Evolutionary conservation across 2,888 invertebrate species (phyloP).

Genomic region (Gortyna flavago): DNA sequence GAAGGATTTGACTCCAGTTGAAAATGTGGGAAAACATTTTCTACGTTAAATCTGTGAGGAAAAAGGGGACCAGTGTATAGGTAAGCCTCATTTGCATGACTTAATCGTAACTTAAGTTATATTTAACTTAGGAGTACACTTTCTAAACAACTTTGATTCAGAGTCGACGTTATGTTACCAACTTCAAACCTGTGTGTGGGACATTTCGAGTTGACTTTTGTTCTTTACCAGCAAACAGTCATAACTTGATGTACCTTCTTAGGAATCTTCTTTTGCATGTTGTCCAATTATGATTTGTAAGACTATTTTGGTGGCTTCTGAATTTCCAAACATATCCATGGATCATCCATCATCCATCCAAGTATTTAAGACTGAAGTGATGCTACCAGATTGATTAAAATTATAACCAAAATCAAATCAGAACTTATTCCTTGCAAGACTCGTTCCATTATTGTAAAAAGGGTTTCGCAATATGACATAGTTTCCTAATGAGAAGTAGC

Average conservation of each 20-base stretch:
- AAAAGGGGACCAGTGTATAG: slow-evolving; percentile 84
- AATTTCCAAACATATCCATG: neutral
- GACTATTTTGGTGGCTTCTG: neutral
- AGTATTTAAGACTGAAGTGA: neutral
- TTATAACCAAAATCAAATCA: neutral
- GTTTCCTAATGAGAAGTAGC: neutral
- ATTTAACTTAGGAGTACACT: slow-evolving; percentile 56
- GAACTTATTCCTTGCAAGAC: neutral
- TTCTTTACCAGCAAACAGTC: slow-evolving; percentile 17
- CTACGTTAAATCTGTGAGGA: slow-evolving; percentile 87
- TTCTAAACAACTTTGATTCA: slow-evolving; percentile 63
- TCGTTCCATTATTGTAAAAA: neutral
- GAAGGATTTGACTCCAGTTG: slow-evolving; percentile 70
- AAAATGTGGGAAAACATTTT: slow-evolving; percentile 86
- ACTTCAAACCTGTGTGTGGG: slow-evolving; percentile 46
- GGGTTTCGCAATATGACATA: neutral
- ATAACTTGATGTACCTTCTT: slow-evolving; percentile 5
- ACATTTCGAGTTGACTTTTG: slow-evolving; percentile 31
- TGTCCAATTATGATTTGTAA: neutral
- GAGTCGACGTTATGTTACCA: slow-evolving; percentile 44
- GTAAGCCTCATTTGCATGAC: slow-evolving; percentile 72
- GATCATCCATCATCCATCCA: neutral
- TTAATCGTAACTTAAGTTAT: slow-evolving; percentile 54
- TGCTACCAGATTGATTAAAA: neutral
- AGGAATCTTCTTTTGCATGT: neutral